phyloP scores from a whole-genome alignment of 1,140 invertebrate genomes.

The Dolichoris vasculosae region DNA sequence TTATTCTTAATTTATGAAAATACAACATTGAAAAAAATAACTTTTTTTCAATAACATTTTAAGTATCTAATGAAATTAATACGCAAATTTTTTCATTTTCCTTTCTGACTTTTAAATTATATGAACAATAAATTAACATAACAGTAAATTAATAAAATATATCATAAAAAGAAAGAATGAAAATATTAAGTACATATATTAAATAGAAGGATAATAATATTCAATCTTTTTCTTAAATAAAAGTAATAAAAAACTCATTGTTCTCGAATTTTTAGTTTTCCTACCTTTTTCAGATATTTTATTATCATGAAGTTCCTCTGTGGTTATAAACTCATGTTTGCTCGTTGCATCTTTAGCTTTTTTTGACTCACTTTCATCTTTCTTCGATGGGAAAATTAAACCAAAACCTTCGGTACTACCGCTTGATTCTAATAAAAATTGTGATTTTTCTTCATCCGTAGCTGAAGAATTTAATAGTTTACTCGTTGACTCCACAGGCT shows the following conservation, averaged over 20 bases:
- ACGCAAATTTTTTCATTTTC: no score
- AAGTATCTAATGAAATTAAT: no score
- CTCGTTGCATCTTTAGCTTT: slow-evolving; percentile 61
- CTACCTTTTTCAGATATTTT: slow-evolving; percentile 79
- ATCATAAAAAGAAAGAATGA: no score
- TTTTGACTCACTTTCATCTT: slow-evolving; percentile 62
- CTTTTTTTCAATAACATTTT: no score
- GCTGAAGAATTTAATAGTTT: slow-evolving; percentile 61
- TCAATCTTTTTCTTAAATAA: neutral
- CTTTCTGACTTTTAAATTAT: no score
- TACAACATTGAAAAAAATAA: no score
- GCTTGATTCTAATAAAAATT: neutral
- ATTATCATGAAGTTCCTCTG: slow-evolving; percentile 81
- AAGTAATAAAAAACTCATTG: slow-evolving; percentile 26
- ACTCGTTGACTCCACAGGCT: slow-evolving; percentile 68
- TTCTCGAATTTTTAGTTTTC: slow-evolving; percentile 17
- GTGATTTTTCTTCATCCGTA: slow-evolving; percentile 25
- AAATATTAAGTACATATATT: no score
- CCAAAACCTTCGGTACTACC: slow-evolving; percentile 69
- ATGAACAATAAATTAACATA: no score
- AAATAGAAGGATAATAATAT: no score
- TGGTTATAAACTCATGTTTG: slow-evolving; percentile 77
- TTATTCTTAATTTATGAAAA: no score
- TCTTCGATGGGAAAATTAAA: slow-evolving; percentile 71
- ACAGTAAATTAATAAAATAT: no score